These are phyloP conservation scores for Aphelenchoides fujianensis DNA, from an alignment of 1,140 invertebrate genomes.

Conservation along the genomic window DNA sequence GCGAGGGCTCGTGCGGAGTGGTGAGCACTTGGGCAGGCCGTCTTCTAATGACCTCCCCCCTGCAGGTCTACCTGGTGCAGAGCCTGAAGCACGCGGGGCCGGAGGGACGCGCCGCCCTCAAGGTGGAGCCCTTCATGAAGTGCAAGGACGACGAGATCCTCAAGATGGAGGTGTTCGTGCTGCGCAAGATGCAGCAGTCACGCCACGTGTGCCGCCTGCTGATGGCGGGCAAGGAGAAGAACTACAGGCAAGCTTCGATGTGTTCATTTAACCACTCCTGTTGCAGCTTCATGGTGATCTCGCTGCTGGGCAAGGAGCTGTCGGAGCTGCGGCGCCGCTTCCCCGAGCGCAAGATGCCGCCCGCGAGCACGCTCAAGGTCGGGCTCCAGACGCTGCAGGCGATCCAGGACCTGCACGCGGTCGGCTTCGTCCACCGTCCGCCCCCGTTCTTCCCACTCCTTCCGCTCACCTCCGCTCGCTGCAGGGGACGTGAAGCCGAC, in stretches of 20 bases:
- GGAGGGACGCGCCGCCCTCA: no score
- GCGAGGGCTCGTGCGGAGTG: no score
- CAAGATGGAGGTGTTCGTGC: slow-evolving; percentile 53
- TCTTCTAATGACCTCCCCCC: no score
- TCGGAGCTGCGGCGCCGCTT: slow-evolving; percentile 44
- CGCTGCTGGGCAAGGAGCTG: slow-evolving; percentile 49
- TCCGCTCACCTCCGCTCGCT: no score
- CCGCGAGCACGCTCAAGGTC: slow-evolving; percentile 36
- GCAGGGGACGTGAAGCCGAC: slow-evolving; percentile 49
- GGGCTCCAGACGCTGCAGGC: slow-evolving; percentile 41
- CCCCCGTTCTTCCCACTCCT: no score
- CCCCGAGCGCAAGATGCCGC: slow-evolving; percentile 42
- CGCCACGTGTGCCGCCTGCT: slow-evolving; percentile 45
- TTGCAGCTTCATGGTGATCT: slow-evolving; percentile 48
- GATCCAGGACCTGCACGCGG: slow-evolving; percentile 47
- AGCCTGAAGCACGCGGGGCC: no score
- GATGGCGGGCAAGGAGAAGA: slow-evolving; percentile 40
- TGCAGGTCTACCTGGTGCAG: no score
- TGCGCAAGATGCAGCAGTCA: slow-evolving; percentile 50
- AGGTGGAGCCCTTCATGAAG: slow-evolving; percentile 49
- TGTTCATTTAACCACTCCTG: slow-evolving; percentile 1
- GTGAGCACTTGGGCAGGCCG: no score
- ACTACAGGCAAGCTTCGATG: slow-evolving; percentile 38
- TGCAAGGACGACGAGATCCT: slow-evolving; percentile 47
- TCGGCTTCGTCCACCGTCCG: slow-evolving; percentile 50